Percentiles rank a stretch among this genome's conserved stretches.
These are phyloP conservation scores for Esperia sulphurella DNA, from an alignment of 2,888 invertebrate genomes.

Conservation along the genomic window DNA sequence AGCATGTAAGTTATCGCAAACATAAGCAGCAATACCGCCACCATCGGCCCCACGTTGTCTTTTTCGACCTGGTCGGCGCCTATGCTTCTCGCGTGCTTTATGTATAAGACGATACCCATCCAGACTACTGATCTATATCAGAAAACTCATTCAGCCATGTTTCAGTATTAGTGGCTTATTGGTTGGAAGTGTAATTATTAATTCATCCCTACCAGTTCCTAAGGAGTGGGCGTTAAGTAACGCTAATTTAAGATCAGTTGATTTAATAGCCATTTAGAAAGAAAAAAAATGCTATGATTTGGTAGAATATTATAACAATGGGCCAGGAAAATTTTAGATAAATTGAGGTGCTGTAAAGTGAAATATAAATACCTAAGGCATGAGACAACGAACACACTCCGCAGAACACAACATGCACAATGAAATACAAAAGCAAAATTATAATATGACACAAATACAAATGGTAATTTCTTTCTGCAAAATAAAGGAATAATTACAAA, in stretches of 20 bases:
- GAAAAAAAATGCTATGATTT: neutral
- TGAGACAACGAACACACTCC: neutral
- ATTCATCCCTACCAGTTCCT: constrained; percentile 6
- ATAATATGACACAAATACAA: neutral
- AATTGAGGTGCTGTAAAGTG: neutral
- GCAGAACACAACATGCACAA: neutral
- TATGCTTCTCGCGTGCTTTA: neutral
- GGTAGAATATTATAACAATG: neutral
- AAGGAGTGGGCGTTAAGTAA: constrained; percentile 2
- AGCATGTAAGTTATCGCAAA: neutral
- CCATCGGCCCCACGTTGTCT: neutral
- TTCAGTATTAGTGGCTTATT: constrained; percentile 1
- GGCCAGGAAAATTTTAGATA: neutral
- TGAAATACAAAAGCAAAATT: neutral
- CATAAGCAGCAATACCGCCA: constrained; percentile 1
- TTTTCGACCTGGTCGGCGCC: neutral
- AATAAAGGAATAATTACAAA: neutral
- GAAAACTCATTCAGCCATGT: constrained; percentile 3
- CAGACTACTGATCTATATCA: neutral
- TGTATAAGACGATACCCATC: constrained; percentile 1
- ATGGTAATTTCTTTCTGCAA: neutral
- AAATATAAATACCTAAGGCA: neutral
- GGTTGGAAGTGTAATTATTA: neutral
- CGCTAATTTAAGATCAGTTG: neutral
- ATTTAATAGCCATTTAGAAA: neutral